These are phyloP conservation scores for Blennius ocellaris DNA, from an alignment of 2,113 vertebrate genomes.

Conservation along the genomic window DNA sequence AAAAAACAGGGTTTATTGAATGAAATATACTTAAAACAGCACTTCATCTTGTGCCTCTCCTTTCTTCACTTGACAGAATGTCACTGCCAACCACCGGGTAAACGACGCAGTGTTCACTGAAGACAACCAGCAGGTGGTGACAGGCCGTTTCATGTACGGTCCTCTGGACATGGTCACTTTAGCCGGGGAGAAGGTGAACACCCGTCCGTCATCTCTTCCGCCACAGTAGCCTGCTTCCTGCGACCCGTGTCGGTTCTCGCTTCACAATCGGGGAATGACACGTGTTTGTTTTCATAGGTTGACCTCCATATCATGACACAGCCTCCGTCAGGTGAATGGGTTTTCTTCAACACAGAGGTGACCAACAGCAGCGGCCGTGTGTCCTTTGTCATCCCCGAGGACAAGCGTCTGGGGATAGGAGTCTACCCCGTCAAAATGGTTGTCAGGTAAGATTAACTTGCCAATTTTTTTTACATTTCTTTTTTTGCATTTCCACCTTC, in stretches of 20 bases:
- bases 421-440: slow-evolving; percentile 98
- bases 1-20: too few species aligned
- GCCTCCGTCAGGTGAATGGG: slow-evolving; percentile 93
- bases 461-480: background rate
- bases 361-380: slow-evolving; percentile 94
- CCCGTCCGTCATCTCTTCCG: background rate
- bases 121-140: slow-evolving; percentile 90
- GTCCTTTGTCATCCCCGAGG: slow-evolving; percentile 88
- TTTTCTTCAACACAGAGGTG: slow-evolving; percentile 93
- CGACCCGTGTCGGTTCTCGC: background rate
- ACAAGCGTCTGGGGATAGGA: slow-evolving; percentile 89
- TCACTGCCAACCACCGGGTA: slow-evolving; percentile 93
- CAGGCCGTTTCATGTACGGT: slow-evolving; percentile 97
- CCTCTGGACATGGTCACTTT: slow-evolving; percentile 98
- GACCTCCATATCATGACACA: slow-evolving; percentile 95
- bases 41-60: background rate
- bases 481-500: background rate
- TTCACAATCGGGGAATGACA: background rate
- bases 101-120: slow-evolving; percentile 93
- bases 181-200: slow-evolving; percentile 93
- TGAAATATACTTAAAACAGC: background rate
- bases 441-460: slow-evolving; percentile 87
- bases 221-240: background rate
- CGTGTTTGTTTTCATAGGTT: slow-evolving; percentile 81
- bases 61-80: background rate